These are phyloP conservation scores for Priocnemis perturbator DNA, from an alignment of 2,888 invertebrate genomes.

Conservation along the genomic window DNA sequence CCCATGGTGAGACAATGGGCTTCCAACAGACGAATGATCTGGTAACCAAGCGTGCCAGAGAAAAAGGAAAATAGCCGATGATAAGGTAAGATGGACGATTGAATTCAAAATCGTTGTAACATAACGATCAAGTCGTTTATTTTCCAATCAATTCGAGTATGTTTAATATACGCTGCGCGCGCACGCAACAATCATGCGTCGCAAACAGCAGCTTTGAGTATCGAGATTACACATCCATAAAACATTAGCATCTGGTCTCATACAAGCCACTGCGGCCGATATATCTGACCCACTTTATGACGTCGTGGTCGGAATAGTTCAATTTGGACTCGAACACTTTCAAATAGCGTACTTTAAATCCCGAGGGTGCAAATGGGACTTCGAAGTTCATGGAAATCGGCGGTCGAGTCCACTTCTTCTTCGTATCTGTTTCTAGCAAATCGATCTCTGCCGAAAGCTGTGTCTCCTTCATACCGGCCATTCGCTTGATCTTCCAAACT, in stretches of 20 bases:
- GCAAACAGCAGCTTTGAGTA: too few relatives aligned
- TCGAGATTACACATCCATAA: constrained; percentile 59
- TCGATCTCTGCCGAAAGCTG: constrained; percentile 99
- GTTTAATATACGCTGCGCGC: constrained; percentile 25
- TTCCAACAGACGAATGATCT: too few relatives aligned
- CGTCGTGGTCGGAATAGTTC: constrained; percentile 99
- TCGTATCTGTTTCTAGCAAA: constrained; percentile 97
- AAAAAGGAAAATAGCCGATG: too few relatives aligned
- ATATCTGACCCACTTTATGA: constrained; percentile 99
- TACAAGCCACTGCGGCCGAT: constrained; percentile 99
- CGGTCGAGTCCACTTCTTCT: constrained; percentile 99
- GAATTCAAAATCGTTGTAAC: constrained; percentile 41
- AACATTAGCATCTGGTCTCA: constrained; percentile 95
- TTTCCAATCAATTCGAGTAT: not conserved
- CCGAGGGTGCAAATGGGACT: constrained; percentile 99
- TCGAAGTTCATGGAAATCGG: constrained; percentile 99
- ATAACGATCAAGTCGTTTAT: too few relatives aligned
- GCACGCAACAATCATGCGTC: constrained; percentile 10
- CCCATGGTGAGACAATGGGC: too few relatives aligned
- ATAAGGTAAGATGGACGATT: too few relatives aligned
- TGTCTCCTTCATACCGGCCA: constrained; percentile 99
- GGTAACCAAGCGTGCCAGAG: too few relatives aligned
- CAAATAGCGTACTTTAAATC: constrained; percentile 99
- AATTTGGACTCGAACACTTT: constrained; percentile 99
- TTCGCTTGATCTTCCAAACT: constrained; percentile 91